A percentile compares a stretch with the other conserved stretches of the same genome.
phyloP scores from a whole-genome alignment of 2,888 invertebrate species.

The Patella ulyssiponensis region DNA sequence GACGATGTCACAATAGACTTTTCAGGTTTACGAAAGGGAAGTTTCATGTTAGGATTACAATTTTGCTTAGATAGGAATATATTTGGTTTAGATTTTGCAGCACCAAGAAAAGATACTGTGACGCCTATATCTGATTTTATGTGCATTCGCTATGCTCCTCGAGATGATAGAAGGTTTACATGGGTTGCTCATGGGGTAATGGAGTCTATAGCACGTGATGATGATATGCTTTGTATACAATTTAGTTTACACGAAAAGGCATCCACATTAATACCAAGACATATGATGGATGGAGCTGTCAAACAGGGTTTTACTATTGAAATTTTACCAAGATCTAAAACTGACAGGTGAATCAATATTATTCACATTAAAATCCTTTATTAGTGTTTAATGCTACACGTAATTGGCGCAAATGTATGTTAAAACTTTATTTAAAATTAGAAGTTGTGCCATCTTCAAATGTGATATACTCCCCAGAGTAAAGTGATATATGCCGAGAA shows the following conservation, averaged over 20 bases:
- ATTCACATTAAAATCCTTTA: too few relatives aligned
- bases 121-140: constrained; percentile 31
- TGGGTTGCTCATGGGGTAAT: constrained; percentile 35
- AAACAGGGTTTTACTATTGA: neutral
- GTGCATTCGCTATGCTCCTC: constrained; percentile 7
- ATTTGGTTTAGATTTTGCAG: constrained; percentile 38
- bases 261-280: neutral
- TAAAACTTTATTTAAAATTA: too few relatives aligned
- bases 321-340: neutral
- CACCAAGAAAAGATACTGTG: constrained; percentile 33
- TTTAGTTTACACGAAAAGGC: neutral
- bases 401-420: too few relatives aligned
- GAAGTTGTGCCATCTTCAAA: too few relatives aligned
- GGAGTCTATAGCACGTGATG: neutral
- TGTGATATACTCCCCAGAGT: too few relatives aligned
- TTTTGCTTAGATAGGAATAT: constrained; percentile 47
- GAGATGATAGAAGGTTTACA: neutral
- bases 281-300: neutral
- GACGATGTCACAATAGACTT: constrained; percentile 44
- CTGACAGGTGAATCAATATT: neutral
- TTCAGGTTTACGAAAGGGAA: constrained; percentile 30
- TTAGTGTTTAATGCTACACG: too few relatives aligned
- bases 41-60: constrained; percentile 36
- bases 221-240: neutral
- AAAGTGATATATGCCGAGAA: too few relatives aligned